These are phyloP conservation scores for Parauchenoglanis ngamensis DNA, from an alignment of 2,797 vertebrate genomes.

Conservation along the genomic window DNA sequence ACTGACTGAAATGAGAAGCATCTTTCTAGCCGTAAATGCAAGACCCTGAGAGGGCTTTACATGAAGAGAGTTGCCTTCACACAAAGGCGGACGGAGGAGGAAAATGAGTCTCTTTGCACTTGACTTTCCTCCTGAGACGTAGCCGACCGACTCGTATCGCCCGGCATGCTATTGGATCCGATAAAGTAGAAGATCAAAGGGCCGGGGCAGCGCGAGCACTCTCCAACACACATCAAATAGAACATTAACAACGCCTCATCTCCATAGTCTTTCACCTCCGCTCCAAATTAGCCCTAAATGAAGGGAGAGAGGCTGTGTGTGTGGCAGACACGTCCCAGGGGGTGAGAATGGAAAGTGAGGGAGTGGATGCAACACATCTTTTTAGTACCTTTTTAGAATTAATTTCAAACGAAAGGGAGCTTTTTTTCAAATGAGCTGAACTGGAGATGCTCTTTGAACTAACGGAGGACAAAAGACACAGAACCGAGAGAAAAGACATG, in stretches of 20 bases:
- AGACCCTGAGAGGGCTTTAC: slow-evolving; percentile 39
- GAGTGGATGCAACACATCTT: slow-evolving; percentile 53
- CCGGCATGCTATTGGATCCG: slow-evolving; percentile 64
- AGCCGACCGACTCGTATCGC: slow-evolving; percentile 57
- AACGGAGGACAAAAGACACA: slow-evolving; percentile 56
- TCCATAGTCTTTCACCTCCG: slow-evolving; percentile 64
- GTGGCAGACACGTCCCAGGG: slow-evolving; percentile 47
- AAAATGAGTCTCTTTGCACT: slow-evolving; percentile 62
- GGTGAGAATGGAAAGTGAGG: slow-evolving; percentile 29
- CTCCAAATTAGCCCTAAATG: slow-evolving; percentile 69
- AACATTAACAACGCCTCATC: slow-evolving; percentile 73
- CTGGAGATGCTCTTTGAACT: slow-evolving; percentile 68
- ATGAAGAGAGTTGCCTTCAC: slow-evolving; percentile 46
- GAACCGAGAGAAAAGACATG: slow-evolving; percentile 19
- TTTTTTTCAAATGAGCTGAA: slow-evolving; percentile 59
- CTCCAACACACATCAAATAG: slow-evolving; percentile 75
- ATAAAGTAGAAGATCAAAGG: slow-evolving; percentile 70
- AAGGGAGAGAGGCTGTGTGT: slow-evolving; percentile 35
- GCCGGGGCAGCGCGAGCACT: slow-evolving; percentile 65
- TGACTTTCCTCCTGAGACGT: slow-evolving; percentile 57
- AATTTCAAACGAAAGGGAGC: slow-evolving; percentile 67
- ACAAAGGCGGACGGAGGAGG: slow-evolving; percentile 58
- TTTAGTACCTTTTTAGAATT: slow-evolving; percentile 54
- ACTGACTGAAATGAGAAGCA: slow-evolving; percentile 33
- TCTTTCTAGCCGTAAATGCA: slow-evolving; percentile 39